These are phyloP conservation scores for Rotaria sp. DNA, from an alignment of 2,888 invertebrate genomes.

Conservation along the genomic window DNA sequence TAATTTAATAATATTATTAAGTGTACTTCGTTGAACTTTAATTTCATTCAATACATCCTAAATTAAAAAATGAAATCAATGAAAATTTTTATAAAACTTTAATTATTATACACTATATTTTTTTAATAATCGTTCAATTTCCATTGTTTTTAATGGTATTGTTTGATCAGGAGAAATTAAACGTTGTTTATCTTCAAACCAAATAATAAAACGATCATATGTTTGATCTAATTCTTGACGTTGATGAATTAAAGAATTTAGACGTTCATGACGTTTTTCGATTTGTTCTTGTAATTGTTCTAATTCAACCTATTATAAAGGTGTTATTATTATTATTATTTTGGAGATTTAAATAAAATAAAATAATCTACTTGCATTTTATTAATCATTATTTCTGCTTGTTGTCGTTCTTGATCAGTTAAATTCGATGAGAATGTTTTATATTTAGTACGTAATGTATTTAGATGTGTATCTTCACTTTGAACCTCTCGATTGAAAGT, in stretches of 20 bases:
- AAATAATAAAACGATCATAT: background rate
- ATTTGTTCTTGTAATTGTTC: slow-evolving; percentile 3
- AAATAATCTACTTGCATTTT: background rate
- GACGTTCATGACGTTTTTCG: slow-evolving; percentile 6
- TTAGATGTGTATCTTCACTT: background rate
- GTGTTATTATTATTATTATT: background rate
- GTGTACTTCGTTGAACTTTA: background rate
- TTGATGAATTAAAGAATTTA: background rate
- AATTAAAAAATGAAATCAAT: background rate
- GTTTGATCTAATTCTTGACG: slow-evolving; percentile 12
- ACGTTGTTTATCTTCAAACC: slow-evolving; percentile 7
- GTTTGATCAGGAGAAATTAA: background rate
- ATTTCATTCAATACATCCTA: slow-evolving; percentile 5
- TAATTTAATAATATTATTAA: background rate
- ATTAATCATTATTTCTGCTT: background rate
- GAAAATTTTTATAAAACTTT: background rate
- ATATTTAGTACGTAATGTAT: background rate
- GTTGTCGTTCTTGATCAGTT: background rate
- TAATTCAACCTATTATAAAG: background rate
- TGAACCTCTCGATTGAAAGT: slow-evolving; percentile 7
- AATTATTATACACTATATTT: background rate
- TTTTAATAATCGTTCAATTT: slow-evolving; percentile 4
- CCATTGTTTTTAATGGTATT: background rate
- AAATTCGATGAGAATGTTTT: background rate
- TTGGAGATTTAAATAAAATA: background rate